These are phyloP conservation scores for Nasonia giraulti DNA, from an alignment of 1,140 invertebrate species.

Conservation along the genomic window DNA sequence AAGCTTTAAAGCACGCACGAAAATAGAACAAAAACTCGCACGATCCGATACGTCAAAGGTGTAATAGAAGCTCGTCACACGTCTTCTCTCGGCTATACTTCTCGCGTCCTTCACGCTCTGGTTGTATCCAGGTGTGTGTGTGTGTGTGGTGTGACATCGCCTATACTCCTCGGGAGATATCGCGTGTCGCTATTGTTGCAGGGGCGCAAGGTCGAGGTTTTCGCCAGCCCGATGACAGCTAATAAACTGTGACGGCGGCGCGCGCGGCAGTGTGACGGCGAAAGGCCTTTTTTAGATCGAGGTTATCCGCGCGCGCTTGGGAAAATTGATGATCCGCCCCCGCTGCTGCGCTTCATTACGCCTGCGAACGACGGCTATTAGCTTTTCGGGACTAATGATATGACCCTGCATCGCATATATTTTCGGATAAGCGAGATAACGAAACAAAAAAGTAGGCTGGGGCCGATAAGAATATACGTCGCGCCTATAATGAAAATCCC, in stretches of 20 bases:
- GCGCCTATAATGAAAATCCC: too few species aligned
- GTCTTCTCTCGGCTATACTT: background rate
- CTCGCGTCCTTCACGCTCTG: conserved; percentile 48
- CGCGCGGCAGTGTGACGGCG: background rate
- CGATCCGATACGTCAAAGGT: background rate
- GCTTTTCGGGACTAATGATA: background rate
- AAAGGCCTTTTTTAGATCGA: conserved; percentile 1
- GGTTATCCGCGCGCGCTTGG: background rate
- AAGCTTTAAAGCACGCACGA: too few species aligned
- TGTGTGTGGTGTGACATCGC: background rate
- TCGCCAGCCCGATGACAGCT: background rate
- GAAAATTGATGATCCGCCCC: background rate
- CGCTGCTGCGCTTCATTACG: background rate
- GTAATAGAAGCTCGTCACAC: background rate
- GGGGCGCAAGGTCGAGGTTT: conserved; percentile 8
- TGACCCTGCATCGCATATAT: too few species aligned
- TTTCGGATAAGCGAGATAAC: too few species aligned
- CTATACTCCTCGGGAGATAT: conserved; percentile 18
- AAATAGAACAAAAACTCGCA: too few species aligned
- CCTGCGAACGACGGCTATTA: background rate
- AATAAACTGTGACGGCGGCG: background rate
- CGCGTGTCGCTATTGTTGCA: conserved; percentile 4
- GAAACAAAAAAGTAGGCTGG: too few species aligned
- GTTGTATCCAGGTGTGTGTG: conserved; percentile 7
- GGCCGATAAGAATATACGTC: too few species aligned